Evolutionary conservation across 2,888 invertebrate genomes (phyloP).

Genomic region (Blomia tropicalis): DNA sequence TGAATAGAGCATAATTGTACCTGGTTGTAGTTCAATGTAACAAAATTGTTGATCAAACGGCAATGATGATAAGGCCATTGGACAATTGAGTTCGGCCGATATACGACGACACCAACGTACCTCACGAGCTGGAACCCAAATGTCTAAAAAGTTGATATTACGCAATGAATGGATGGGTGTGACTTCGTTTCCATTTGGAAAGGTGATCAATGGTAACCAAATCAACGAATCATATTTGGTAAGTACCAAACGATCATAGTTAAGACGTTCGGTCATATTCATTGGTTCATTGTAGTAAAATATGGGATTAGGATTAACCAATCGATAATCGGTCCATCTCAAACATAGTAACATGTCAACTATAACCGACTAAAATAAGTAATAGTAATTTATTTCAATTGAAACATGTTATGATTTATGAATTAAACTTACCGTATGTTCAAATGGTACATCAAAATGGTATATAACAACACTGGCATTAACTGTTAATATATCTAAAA

Average conservation of each 20-base stretch:
- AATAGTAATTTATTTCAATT: neutral
- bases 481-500: neutral
- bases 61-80: constrained; percentile 18
- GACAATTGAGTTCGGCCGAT: constrained; percentile 14
- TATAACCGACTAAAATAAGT: neutral
- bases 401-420: neutral
- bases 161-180: constrained; percentile 2
- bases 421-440: neutral
- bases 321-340: neutral
- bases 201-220: constrained; percentile 23
- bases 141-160: neutral
- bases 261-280: neutral
- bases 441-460: neutral
- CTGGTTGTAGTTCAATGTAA: constrained; percentile 15
- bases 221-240: neutral
- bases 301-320: neutral
- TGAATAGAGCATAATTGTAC: no score
- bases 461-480: neutral
- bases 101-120: neutral
- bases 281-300: neutral
- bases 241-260: neutral
- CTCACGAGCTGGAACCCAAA: neutral
- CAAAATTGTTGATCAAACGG: constrained; percentile 24
- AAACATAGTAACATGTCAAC: neutral
- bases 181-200: constrained; percentile 2